phyloP scores from a whole-genome alignment of 2,797 vertebrate genomes.

The Bovichtus variegatus region DNA sequence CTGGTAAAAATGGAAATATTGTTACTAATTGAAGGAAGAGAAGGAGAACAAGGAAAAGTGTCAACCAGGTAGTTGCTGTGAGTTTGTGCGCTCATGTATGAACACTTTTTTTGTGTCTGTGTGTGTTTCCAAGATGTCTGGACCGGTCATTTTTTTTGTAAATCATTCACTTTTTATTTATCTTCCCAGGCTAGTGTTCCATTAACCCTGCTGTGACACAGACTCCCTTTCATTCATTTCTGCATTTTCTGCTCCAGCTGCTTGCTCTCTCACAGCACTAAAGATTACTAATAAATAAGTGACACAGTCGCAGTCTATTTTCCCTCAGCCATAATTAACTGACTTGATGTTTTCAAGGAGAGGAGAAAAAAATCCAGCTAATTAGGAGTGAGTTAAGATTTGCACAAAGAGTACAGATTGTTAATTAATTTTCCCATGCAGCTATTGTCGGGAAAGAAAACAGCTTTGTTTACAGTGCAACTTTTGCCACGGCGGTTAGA shows the following conservation, averaged over 20 bases:
- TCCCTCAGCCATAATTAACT: conserved; percentile 78
- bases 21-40: too few species aligned
- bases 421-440: conserved; percentile 76
- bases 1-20: background rate
- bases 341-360: conserved; percentile 78
- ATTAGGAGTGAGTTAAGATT: conserved; percentile 79
- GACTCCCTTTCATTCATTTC: conserved; percentile 71
- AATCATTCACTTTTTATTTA: conserved; percentile 79
- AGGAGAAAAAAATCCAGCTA: conserved; percentile 59
- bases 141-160: conserved; percentile 40
- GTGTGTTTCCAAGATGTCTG: conserved; percentile 46
- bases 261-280: conserved; percentile 60
- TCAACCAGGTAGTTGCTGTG: too few species aligned
- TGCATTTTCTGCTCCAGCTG: conserved; percentile 70
- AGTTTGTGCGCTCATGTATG: background rate
- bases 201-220: conserved; percentile 77
- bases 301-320: conserved; percentile 72
- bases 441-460: conserved; percentile 66
- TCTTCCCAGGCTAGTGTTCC: conserved; percentile 79
- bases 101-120: conserved; percentile 19
- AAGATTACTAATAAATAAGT: conserved; percentile 75
- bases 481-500: conserved; percentile 31
- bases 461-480: conserved; percentile 67
- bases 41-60: too few species aligned
- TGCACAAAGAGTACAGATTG: conserved; percentile 69